Evolutionary conservation across 2,113 vertebrate genomes (phyloP), one percentile per base, ranked within the genome.

Genomic region (Microtus richardsoni): DNA sequence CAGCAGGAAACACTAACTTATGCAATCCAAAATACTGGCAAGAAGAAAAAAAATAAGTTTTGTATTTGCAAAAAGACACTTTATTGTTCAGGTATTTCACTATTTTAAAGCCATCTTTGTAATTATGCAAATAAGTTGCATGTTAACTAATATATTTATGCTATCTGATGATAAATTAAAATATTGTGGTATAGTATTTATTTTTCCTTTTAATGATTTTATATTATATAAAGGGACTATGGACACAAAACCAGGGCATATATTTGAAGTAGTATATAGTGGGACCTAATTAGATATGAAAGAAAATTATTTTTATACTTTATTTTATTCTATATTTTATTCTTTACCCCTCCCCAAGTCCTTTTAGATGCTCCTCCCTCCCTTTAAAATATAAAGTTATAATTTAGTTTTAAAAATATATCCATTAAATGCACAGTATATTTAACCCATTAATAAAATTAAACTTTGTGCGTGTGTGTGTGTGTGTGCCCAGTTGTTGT

Each of bases 1-100:
- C 97, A 97, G 97, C 93, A 95, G 97, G 96, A 97, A 97, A 96
- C 64, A 93, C 89, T 97, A 93, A 94, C 93, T 94, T 91, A 97
- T 96, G 95, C 91, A 96, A 95, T 86, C 30, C 33, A 93, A 94
- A 96, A 60, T 96, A 54, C 33, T 97, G 71, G 80, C 88, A 95
- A 77, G 74, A 92, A 88, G 74, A 75, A 89, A 91, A 94, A 58
- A 82, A 93, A 89, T 47, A 16, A 90, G 7, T 88, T 94, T 91
- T 84, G 49, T 93, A 58, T n/a, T 85, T 96, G 90, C 14, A 82
- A 91, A 93, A 88, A 74, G 70, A 90, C 26, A 78, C 77, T 84
- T 95, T 80, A 79, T 80, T 88, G 41, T 85, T 26, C 41, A 94
- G 36, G 47, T 90, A 60, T 66, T 90, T 90, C 36, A 79, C 79